phyloP scores from a whole-genome alignment of 2,888 invertebrate genomes.

The Nemurella pictetii region DNA sequence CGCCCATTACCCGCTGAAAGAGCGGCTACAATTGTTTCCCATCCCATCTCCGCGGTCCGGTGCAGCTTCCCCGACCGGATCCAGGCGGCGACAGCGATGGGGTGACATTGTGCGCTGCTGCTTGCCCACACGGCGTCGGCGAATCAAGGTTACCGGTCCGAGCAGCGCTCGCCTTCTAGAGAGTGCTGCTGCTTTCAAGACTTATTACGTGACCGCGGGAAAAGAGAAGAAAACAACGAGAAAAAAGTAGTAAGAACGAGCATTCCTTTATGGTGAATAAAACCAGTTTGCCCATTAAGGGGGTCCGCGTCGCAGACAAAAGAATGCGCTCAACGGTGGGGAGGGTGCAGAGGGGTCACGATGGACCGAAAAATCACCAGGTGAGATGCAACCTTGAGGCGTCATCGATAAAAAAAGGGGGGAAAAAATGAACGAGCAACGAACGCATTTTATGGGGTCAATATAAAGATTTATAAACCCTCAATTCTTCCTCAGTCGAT shows the following conservation, averaged over 20 bases:
- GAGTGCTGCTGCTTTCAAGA: not conserved
- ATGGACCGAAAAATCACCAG: not conserved
- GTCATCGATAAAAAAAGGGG: not conserved
- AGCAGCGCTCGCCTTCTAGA: not conserved
- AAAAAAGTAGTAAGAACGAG: not conserved
- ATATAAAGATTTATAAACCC: not conserved
- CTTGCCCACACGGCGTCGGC: not conserved
- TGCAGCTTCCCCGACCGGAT: no score
- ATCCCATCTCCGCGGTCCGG: not conserved
- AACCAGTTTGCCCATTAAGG: not conserved
- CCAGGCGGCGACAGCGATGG: no score
- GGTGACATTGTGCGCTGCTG: not conserved
- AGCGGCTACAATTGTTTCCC: not conserved
- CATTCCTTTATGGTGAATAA: not conserved
- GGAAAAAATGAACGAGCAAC: not conserved
- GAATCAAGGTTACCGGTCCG: not conserved
- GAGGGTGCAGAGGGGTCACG: not conserved
- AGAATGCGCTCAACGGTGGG: not conserved
- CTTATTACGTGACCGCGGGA: not conserved
- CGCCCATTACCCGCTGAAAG: not conserved
- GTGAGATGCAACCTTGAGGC: constrained; percentile 11
- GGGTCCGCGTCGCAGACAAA: constrained; percentile 13
- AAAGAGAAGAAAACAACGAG: not conserved
- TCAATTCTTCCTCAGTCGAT: not conserved
- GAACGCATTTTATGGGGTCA: not conserved